These are phyloP conservation scores for Craniophora ligustri DNA, from an alignment of 2,888 invertebrate species.

Conservation along the genomic window DNA sequence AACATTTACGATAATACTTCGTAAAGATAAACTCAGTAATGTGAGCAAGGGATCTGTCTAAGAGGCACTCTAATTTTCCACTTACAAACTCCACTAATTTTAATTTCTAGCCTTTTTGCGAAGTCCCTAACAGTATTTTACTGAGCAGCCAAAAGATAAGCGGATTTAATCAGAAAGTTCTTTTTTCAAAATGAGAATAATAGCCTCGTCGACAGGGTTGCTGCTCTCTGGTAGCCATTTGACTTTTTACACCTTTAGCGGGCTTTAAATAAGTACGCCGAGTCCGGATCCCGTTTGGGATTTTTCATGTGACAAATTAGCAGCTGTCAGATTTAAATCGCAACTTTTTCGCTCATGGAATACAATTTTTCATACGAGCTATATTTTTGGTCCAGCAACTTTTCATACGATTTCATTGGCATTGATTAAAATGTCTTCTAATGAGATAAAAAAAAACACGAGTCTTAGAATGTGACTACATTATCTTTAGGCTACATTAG, in stretches of 20 bases:
- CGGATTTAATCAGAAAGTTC: conserved; percentile 19
- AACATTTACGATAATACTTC: too few relatives aligned
- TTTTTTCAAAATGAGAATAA: conserved; percentile 33
- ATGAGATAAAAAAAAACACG: too few relatives aligned
- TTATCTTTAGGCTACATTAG: too few relatives aligned
- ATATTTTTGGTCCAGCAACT: too few relatives aligned
- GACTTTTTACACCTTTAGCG: conserved; percentile 32
- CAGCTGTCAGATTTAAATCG: conserved; percentile 10
- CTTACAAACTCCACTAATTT: background rate
- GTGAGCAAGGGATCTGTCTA: background rate
- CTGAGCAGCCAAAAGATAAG: conserved; percentile 7
- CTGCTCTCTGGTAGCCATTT: conserved; percentile 5
- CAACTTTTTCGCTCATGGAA: background rate
- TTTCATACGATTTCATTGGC: too few relatives aligned
- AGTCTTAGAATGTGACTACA: too few relatives aligned
- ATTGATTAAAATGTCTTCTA: too few relatives aligned
- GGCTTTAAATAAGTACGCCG: conserved; percentile 8
- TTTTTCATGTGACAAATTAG: conserved; percentile 30
- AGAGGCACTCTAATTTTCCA: background rate
- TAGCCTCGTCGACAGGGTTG: conserved; percentile 2
- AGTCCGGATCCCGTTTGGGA: conserved; percentile 14
- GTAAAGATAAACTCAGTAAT: too few relatives aligned
- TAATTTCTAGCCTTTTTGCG: background rate
- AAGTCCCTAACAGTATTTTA: background rate
- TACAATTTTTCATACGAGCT: too few relatives aligned